Conservation (phyloP, 1,140 invertebrate species). For the Scaptodrosophila lebanonensis region DNA sequence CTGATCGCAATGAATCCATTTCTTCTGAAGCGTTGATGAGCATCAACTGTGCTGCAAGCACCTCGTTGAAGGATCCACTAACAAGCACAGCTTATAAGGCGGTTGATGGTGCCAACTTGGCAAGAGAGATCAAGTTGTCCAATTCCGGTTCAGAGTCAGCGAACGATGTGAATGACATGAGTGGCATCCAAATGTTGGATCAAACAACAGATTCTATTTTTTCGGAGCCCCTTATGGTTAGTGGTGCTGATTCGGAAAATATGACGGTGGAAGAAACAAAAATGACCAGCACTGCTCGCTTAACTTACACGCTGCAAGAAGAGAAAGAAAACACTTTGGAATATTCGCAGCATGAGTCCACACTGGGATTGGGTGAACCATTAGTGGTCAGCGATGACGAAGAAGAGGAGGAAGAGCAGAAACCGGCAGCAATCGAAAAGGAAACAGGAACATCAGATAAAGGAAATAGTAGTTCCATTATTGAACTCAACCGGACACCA, state of each 20-base stretch:
- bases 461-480: too few relatives aligned
- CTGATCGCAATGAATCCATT: conserved; percentile 1
- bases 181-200: conserved; percentile 65
- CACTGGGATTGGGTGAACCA: too few relatives aligned
- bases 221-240: conserved; percentile 44
- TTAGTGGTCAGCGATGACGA: background rate
- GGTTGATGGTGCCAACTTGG: background rate
- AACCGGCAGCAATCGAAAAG: background rate
- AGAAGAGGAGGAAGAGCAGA: background rate
- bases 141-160: too few relatives aligned
- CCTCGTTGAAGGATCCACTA: conserved; percentile 32
- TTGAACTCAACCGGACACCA: too few relatives aligned
- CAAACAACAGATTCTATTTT: conserved; percentile 55
- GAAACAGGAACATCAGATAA: background rate
- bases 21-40: conserved; percentile 36
- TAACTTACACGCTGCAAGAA: too few relatives aligned
- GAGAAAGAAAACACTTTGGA: background rate
- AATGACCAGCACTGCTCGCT: background rate
- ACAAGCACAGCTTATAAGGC: conserved; percentile 54
- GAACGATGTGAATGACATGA: conserved; percentile 43
- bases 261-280: conserved; percentile 26
- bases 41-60: background rate
- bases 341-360: conserved; percentile 1
- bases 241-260: conserved; percentile 36
- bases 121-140: too few relatives aligned